Evolutionary conservation across 2,113 vertebrate species (phyloP), one percentile per base, ranked within the genome.

Genomic region (Syngnathoides biaculeatus): DNA sequence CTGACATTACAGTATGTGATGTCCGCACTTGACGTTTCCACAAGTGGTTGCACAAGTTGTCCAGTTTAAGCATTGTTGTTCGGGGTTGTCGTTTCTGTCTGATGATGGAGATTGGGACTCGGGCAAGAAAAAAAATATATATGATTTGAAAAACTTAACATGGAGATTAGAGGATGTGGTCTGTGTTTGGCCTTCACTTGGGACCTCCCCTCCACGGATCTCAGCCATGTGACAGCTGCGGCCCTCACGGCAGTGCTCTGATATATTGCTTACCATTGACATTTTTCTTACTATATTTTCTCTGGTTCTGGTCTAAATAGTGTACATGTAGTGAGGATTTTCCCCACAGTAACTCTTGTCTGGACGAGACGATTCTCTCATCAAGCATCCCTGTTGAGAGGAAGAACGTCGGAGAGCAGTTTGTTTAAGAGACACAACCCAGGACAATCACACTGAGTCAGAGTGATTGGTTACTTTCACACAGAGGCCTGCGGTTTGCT

Each of bases 361-460:
- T 70, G 67, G 67, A 65, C 65, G 50, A 9, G 59, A 66, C 65
- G 20, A 43, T 61, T 73, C 79, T 82, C 70, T 68, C 68, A 52
- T 67, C 38, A 22, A 67, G 26, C 55, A 45, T 60, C 56, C 19
- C 59, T n/a, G 43, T 5, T 38, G 50, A 50, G 35, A 69, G 8
- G 27, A 38, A 38, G 50, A 64, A 26, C 67, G 47, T 26, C 26
- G 13, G n/a, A 63, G 24, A 14, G 61, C n/a, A 2, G 22, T 13
- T 20, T 1, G 8, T 67, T 78, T 13, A 52, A 68, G 50, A 4
- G 67, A 50, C 19, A 63, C 10, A 30, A 30, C 3, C 4, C 47
- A 8, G 27, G 43, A 61, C 27, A 13, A 63, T 48, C 15, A n/a
- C 55, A 66, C 14, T 30, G 45, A 71, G 45, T 71, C 24, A 11